Evolutionary conservation across 2,797 vertebrate genomes (phyloP).

Genomic region (Thalassophryne amazonica): DNA sequence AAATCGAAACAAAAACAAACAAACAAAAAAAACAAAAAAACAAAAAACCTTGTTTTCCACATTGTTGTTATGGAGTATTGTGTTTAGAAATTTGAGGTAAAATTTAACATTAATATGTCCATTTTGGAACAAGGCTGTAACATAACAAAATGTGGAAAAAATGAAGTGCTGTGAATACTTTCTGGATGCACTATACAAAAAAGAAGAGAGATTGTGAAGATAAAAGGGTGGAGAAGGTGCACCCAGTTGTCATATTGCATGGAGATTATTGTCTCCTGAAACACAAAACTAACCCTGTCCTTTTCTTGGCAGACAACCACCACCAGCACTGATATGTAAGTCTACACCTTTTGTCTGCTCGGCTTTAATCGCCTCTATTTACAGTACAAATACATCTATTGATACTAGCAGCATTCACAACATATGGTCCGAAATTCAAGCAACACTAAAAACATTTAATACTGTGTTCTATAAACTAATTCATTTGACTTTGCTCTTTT

Average conservation of each 20-base stretch:
- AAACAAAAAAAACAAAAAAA: no score
- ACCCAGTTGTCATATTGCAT: constrained; percentile 66
- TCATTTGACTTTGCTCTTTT: constrained; percentile 67
- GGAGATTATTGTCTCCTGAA: constrained; percentile 43
- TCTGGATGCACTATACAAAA: no score
- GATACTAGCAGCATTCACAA: constrained; percentile 82
- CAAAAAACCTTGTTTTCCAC: no score
- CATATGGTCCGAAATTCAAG: constrained; percentile 76
- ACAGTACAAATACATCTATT: constrained; percentile 78
- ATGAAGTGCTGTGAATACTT: no score
- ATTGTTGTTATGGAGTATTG: constrained; percentile 28
- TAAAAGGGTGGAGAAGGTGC: constrained; percentile 32
- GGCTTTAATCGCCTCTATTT: constrained; percentile 67
- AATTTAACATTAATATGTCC: no score
- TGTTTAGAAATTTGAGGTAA: no score
- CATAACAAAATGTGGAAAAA: no score
- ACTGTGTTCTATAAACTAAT: constrained; percentile 73
- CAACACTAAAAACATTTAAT: constrained; percentile 78
- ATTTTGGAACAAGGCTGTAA: no score
- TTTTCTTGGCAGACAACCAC: constrained; percentile 47
- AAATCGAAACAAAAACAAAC: no score
- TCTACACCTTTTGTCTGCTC: constrained; percentile 66
- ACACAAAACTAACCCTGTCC: constrained; percentile 61
- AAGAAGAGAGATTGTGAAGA: no score
- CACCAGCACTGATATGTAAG: constrained; percentile 76